Conservation (phyloP, 2,113 vertebrate species). For the Myrmecobius fasciatus region DNA sequence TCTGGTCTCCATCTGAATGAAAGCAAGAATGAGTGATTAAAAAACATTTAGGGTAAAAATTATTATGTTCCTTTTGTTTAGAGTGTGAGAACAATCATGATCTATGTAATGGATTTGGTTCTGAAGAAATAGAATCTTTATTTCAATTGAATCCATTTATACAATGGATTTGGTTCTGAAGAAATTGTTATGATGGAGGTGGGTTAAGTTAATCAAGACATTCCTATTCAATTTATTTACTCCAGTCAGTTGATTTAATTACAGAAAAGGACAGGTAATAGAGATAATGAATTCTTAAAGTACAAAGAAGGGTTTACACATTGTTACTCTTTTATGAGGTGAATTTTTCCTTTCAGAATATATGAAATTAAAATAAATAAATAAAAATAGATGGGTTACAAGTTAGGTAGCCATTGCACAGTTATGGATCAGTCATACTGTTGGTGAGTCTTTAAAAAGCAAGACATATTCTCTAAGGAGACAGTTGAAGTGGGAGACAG, state of each 20-base stretch:
- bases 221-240: background rate
- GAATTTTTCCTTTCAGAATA: background rate
- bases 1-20: background rate
- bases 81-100: background rate
- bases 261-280: background rate
- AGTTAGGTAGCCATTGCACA: background rate
- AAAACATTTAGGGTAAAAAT: background rate
- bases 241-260: background rate
- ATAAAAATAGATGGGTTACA: background rate
- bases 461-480: background rate
- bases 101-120: background rate
- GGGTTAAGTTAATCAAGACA: background rate
- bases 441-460: background rate
- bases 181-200: background rate
- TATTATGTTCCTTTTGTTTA: background rate
- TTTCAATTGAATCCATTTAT: background rate
- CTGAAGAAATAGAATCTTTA: background rate
- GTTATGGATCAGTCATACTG: background rate
- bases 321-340: background rate
- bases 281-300: background rate
- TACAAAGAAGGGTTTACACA: background rate
- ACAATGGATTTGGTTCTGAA: background rate
- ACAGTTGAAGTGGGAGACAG: background rate
- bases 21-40: background rate
- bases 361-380: background rate